Evolutionary conservation across 1,140 invertebrate genomes (phyloP).

Genomic region (Caenorhabditis remanei): DNA sequence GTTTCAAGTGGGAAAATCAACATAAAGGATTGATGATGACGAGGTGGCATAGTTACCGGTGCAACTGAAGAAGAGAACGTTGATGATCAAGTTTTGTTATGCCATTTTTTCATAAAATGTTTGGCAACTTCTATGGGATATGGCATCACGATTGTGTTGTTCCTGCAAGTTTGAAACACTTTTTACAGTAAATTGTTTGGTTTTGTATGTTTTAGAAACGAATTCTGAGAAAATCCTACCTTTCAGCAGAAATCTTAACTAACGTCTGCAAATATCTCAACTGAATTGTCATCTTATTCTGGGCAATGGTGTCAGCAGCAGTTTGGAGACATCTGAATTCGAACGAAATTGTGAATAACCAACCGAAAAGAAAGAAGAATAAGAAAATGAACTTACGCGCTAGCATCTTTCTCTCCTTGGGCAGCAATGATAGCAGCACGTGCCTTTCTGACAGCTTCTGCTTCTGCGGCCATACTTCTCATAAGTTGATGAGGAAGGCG

Average conservation of each 20-base stretch:
- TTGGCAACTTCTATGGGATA: conserved; percentile 62
- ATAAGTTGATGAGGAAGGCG: conserved; percentile 87
- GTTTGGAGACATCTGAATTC: conserved; percentile 86
- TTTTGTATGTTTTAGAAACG: background rate
- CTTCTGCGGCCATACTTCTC: conserved; percentile 87
- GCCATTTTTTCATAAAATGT: conserved; percentile 55
- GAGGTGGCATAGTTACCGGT: conserved; percentile 29
- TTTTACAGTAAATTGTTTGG: too few relatives aligned
- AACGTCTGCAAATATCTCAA: conserved; percentile 78
- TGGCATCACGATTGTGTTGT: conserved; percentile 62
- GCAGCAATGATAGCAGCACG: conserved; percentile 81
- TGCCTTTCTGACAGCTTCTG: conserved; percentile 87
- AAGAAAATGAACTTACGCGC: conserved; percentile 64
- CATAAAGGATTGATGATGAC: conserved; percentile 2
- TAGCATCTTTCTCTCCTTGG: conserved; percentile 86
- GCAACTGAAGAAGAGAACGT: background rate
- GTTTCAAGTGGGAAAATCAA: background rate
- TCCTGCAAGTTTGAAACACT: conserved; percentile 19
- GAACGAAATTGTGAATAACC: background rate
- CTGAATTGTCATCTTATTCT: conserved; percentile 75
- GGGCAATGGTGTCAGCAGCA: conserved; percentile 87
- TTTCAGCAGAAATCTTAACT: conserved; percentile 33
- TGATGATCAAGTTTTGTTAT: conserved; percentile 32
- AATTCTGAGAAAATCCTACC: background rate
- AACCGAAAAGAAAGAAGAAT: background rate